Conservation (phyloP, 2,113 vertebrate genomes). For the Morone chrysops region DNA sequence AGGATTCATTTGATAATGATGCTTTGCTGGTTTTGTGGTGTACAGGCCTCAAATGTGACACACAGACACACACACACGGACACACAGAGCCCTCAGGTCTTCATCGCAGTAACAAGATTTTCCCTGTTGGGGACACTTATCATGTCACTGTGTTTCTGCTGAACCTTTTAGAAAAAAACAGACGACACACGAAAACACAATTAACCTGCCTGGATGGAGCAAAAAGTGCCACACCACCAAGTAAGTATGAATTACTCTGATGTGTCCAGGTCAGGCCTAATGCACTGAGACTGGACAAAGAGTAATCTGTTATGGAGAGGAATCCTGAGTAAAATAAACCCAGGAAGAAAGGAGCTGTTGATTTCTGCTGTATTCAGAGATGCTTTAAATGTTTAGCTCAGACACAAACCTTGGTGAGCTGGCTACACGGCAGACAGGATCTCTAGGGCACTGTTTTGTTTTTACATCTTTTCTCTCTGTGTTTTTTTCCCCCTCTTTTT, state of each 20-base stretch:
- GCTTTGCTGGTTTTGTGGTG: conserved; percentile 75
- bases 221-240: conserved; percentile 52
- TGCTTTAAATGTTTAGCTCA: conserved; percentile 23
- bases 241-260: conserved; percentile 67
- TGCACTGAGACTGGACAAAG: conserved; percentile 51
- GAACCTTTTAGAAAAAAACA: conserved; percentile 59
- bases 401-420: conserved; percentile 4
- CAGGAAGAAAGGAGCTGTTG: neutral
- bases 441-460: conserved; percentile 51
- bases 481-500: neutral
- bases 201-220: conserved; percentile 61
- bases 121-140: conserved; percentile 56
- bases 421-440: conserved; percentile 6
- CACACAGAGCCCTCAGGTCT: conserved; percentile 67
- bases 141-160: conserved; percentile 68
- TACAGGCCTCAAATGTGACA: conserved; percentile 76
- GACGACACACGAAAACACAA: conserved; percentile 64
- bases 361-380: conserved; percentile 29
- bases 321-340: conserved; percentile 33
- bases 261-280: conserved; percentile 47
- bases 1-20: conserved; percentile 7
- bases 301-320: conserved; percentile 55
- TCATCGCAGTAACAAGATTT: conserved; percentile 72
- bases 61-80: conserved; percentile 57
- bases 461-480: conserved; percentile 33